Conservation (phyloP, 2,888 invertebrate species). For the Diarsia mendica region DNA sequence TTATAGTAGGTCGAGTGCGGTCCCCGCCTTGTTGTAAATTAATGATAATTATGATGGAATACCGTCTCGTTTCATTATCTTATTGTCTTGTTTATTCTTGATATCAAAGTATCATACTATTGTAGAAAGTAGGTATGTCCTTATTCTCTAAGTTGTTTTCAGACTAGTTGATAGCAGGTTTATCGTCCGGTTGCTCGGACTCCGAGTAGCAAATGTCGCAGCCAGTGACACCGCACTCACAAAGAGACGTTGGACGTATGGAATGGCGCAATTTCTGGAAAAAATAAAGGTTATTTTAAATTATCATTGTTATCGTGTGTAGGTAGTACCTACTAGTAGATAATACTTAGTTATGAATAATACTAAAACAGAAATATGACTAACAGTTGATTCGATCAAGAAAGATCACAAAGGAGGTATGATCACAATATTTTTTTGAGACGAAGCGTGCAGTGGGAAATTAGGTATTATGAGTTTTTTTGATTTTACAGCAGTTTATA, state of each 20-base stretch:
- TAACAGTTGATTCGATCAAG: not conserved
- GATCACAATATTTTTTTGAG: conserved; percentile 2
- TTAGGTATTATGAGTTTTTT: not conserved
- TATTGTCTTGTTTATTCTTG: conserved; percentile 80
- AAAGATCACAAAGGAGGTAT: conserved; percentile 1
- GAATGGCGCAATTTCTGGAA: conserved; percentile 94
- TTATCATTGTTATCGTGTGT: conserved; percentile 1
- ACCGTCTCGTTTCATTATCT: conserved; percentile 77
- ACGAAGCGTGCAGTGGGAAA: not conserved
- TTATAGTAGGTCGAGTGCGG: conserved; percentile 80
- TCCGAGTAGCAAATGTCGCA: conserved; percentile 91
- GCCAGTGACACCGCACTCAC: conserved; percentile 94
- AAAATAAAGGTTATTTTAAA: conserved; percentile 32
- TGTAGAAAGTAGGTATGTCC: conserved; percentile 60
- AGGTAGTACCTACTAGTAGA: not conserved
- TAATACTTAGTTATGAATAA: not conserved
- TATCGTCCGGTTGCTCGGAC: conserved; percentile 85
- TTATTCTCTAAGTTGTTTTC: conserved; percentile 64
- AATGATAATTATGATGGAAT: conserved; percentile 81
- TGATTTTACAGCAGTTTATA: not conserved
- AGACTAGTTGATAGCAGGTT: conserved; percentile 85
- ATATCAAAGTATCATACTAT: conserved; percentile 74
- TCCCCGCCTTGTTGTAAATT: conserved; percentile 76
- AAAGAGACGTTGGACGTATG: conserved; percentile 93
- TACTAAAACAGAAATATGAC: conserved; percentile 1